phyloP scores from a whole-genome alignment of 1,140 invertebrate genomes.

The Cydia strobilella region DNA sequence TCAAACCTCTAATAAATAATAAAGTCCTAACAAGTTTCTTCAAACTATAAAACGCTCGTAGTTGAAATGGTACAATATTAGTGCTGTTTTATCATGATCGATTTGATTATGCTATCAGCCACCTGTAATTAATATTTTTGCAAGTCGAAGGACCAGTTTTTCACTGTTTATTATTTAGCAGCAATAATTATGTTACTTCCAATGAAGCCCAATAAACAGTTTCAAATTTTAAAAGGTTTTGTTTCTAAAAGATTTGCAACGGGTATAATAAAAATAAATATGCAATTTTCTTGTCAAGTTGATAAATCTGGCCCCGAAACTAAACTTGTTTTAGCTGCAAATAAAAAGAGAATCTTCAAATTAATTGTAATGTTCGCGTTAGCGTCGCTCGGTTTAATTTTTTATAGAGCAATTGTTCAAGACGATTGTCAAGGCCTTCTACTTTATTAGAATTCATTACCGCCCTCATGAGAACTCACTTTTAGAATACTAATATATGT shows the following conservation, averaged over 20 bases:
- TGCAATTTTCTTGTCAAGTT: neutral
- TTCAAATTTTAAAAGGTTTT: neutral
- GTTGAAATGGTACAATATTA: neutral
- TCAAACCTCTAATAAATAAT: too few relatives aligned
- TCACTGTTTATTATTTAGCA: neutral
- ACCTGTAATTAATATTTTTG: neutral
- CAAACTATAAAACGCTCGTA: neutral
- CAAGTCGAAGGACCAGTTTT: neutral
- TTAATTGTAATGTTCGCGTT: neutral
- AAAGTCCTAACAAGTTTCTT: too few relatives aligned
- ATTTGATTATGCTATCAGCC: neutral
- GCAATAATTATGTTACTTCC: neutral
- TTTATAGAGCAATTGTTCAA: constrained; percentile 53
- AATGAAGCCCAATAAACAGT: neutral
- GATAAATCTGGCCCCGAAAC: neutral
- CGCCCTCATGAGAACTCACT: constrained; percentile 62
- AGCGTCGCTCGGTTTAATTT: constrained; percentile 41
- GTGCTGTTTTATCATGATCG: neutral
- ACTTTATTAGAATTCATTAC: constrained; percentile 71
- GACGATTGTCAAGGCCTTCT: constrained; percentile 71
- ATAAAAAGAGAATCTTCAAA: neutral
- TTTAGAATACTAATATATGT: constrained; percentile 69
- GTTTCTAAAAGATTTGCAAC: constrained; percentile 1
- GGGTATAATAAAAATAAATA: neutral
- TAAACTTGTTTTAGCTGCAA: neutral